Percentiles rank a stretch among this genome's conserved stretches.
phyloP scores from a whole-genome alignment of 2,888 invertebrate genomes.

The Stratiomys singularior region DNA sequence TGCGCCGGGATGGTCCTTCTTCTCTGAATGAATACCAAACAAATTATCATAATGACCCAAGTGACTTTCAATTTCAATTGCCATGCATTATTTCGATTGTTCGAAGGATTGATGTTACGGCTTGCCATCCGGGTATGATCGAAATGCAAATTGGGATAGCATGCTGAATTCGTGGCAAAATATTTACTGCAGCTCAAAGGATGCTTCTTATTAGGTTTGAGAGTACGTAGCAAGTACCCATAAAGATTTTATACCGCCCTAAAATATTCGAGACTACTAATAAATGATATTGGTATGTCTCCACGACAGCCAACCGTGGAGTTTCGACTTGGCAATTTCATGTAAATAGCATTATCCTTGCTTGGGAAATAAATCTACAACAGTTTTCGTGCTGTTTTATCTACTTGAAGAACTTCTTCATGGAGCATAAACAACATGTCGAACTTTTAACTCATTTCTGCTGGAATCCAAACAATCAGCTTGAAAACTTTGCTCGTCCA shows the following conservation, averaged over 20 bases:
- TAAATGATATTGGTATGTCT: background rate
- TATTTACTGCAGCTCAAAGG: too few relatives aligned
- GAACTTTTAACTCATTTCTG: slow-evolving; percentile 23
- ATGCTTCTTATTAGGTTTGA: too few relatives aligned
- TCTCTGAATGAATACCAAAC: too few relatives aligned
- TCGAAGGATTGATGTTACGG: too few relatives aligned
- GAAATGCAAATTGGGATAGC: too few relatives aligned
- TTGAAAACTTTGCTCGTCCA: background rate
- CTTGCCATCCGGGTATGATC: too few relatives aligned
- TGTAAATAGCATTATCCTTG: background rate
- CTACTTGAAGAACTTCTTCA: background rate
- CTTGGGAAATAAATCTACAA: background rate
- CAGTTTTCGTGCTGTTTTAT: background rate
- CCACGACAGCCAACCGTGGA: background rate
- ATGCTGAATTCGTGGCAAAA: too few relatives aligned
- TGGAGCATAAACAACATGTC: slow-evolving; percentile 18
- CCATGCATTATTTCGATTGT: too few relatives aligned
- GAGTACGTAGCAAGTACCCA: too few relatives aligned
- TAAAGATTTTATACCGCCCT: background rate
- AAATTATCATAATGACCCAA: too few relatives aligned
- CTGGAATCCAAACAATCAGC: background rate
- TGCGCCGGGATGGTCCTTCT: too few relatives aligned
- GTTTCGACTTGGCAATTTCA: background rate
- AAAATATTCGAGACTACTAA: background rate
- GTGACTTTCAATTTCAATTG: too few relatives aligned